These are phyloP conservation scores for Rhabdophis nuchalis DNA, from an alignment of 2,797 vertebrate species.

Conservation along the genomic window DNA sequence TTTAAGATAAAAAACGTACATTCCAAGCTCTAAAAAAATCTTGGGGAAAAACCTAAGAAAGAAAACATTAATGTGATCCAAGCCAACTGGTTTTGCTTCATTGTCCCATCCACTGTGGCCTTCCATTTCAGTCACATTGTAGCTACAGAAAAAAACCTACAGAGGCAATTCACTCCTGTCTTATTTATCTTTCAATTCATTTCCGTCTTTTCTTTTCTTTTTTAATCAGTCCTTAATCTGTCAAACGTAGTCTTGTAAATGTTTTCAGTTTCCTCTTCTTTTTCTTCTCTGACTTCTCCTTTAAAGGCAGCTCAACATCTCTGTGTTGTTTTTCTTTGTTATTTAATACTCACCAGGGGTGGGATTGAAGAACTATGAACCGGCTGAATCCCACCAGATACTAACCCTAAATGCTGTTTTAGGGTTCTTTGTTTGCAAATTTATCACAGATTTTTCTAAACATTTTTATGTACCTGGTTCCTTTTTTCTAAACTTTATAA, in stretches of 20 bases:
- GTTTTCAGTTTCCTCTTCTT: not conserved
- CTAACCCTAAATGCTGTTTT: not conserved
- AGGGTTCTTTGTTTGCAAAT: not conserved
- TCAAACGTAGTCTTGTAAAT: not conserved
- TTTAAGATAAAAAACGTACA: not conserved
- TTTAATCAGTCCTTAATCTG: not conserved
- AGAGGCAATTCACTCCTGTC: not conserved
- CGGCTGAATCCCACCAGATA: not conserved
- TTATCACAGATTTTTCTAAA: not conserved
- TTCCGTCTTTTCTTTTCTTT: not conserved
- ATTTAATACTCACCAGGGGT: not conserved
- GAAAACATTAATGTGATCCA: not conserved
- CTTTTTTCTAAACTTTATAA: not conserved
- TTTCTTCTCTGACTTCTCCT: not conserved
- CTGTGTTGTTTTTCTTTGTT: not conserved
- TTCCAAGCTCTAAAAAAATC: not conserved
- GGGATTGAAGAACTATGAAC: no score
- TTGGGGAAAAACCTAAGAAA: not conserved
- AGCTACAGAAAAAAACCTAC: not conserved
- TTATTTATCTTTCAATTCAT: not conserved
- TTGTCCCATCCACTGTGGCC: not conserved
- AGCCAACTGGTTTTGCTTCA: not conserved
- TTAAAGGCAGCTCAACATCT: not conserved
- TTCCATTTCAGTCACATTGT: not conserved
- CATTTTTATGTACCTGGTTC: not conserved